Percentiles rank a stretch among this genome's conserved stretches.
Conservation (phyloP, 1,140 invertebrate species). For the Trachymyrmex cornetzi region DNA sequence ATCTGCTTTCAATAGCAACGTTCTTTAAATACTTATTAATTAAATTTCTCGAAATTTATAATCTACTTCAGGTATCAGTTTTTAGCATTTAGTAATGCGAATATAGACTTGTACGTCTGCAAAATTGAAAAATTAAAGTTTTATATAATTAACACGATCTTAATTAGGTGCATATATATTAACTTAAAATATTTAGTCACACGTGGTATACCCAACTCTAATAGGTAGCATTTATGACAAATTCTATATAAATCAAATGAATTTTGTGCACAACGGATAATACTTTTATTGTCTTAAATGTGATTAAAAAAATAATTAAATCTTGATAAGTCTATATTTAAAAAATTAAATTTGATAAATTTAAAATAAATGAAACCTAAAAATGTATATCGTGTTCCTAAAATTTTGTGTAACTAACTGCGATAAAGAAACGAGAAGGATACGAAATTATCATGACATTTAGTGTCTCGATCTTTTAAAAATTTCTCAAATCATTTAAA, state of each 20-base stretch:
- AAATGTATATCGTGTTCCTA: not conserved
- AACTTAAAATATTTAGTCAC: not conserved
- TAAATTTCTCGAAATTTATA: not conserved
- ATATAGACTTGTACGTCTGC: not conserved
- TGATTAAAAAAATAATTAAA: slow-evolving; percentile 6
- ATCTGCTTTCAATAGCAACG: slow-evolving; percentile 25
- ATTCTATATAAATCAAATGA: not conserved
- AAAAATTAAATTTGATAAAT: not conserved
- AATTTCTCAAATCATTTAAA: not conserved
- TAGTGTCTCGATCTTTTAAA: not conserved
- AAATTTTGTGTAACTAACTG: not conserved
- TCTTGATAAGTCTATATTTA: not conserved
- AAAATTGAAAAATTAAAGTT: not conserved
- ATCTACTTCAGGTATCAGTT: not conserved
- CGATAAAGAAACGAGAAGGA: not conserved
- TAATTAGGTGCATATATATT: not conserved
- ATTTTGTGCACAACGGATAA: not conserved
- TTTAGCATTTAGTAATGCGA: slow-evolving; percentile 17
- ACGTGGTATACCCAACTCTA: not conserved
- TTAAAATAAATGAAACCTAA: not conserved
- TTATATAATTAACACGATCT: not conserved
- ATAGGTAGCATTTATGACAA: not conserved
- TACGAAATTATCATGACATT: not conserved
- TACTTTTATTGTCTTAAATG: not conserved
- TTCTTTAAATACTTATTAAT: slow-evolving; percentile 27